Conservation (phyloP, 2,888 invertebrate genomes). For the Spodoptera exigua region DNA sequence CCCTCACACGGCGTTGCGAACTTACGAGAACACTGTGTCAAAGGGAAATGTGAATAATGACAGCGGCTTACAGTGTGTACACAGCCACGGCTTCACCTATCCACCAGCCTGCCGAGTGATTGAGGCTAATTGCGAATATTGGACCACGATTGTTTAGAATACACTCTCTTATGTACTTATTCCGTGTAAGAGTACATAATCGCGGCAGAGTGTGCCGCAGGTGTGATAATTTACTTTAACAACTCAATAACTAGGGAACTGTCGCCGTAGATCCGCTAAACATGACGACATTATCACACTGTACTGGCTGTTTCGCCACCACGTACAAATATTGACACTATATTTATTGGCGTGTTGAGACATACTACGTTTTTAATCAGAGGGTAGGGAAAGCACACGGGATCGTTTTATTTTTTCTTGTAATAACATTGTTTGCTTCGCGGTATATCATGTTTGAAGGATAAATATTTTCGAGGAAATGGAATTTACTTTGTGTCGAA, state of each 20-base stretch:
- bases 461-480: slow-evolving; percentile 45
- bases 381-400: slow-evolving; percentile 34
- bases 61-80: slow-evolving; percentile 64
- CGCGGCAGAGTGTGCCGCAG: slow-evolving; percentile 46
- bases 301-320: slow-evolving; percentile 44
- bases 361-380: slow-evolving; percentile 55
- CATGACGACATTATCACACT: slow-evolving; percentile 53
- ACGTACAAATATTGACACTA: slow-evolving; percentile 54
- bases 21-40: slow-evolving; percentile 71
- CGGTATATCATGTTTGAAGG: slow-evolving; percentile 36
- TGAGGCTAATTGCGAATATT: slow-evolving; percentile 55
- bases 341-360: slow-evolving; percentile 55
- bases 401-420: slow-evolving; percentile 41
- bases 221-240: slow-evolving; percentile 59
- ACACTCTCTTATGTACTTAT: slow-evolving; percentile 15
- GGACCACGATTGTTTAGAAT: slow-evolving; percentile 22
- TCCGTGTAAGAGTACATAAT: slow-evolving; percentile 30
- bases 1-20: slow-evolving; percentile 70
- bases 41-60: slow-evolving; percentile 80
- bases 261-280: slow-evolving; percentile 43
- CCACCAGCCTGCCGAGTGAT: slow-evolving; percentile 46
- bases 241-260: slow-evolving; percentile 55
- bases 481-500: slow-evolving; percentile 38
- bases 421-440: slow-evolving; percentile 47
- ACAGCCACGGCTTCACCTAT: slow-evolving; percentile 60